These are phyloP conservation scores for Propithecus perrieri DNA, from an alignment of 2,797 vertebrate genomes.

Conservation along the genomic window DNA sequence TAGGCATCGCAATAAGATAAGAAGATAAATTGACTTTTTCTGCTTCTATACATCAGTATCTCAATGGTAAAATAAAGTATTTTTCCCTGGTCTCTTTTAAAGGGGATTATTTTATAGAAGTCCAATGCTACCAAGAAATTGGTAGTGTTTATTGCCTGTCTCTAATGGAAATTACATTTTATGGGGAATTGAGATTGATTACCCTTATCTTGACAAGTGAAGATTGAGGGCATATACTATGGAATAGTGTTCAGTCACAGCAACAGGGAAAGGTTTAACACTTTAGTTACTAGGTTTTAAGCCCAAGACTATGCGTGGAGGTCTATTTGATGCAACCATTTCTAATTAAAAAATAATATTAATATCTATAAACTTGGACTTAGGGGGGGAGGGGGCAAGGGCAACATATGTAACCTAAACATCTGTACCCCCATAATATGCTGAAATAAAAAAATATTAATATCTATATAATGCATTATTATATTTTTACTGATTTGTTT, in stretches of 20 bases:
- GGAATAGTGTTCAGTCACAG: neutral
- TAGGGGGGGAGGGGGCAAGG: no score
- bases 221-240: constrained; percentile 67
- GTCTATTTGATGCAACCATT: neutral
- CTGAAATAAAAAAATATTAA: neutral
- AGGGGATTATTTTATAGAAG: constrained; percentile 71
- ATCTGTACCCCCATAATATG: no score
- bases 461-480: neutral
- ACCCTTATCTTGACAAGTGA: constrained; percentile 80
- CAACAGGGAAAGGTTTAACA: constrained; percentile 54
- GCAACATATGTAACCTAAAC: no score
- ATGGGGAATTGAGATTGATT: constrained; percentile 81
- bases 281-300: constrained; percentile 28
- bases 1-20: constrained; percentile 61
- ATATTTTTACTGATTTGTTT: neutral
- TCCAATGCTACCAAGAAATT: constrained; percentile 65
- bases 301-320: neutral
- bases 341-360: neutral
- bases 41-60: constrained; percentile 39
- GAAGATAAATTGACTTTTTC: constrained; percentile 70
- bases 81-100: constrained; percentile 52
- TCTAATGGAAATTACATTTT: constrained; percentile 81
- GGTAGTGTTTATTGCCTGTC: constrained; percentile 78
- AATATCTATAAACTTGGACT: no score
- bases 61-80: constrained; percentile 63